Evolutionary conservation across 2,113 vertebrate genomes (phyloP), one percentile per base, ranked within the genome.

Genomic region (Tragelaphus buxtoni): DNA sequence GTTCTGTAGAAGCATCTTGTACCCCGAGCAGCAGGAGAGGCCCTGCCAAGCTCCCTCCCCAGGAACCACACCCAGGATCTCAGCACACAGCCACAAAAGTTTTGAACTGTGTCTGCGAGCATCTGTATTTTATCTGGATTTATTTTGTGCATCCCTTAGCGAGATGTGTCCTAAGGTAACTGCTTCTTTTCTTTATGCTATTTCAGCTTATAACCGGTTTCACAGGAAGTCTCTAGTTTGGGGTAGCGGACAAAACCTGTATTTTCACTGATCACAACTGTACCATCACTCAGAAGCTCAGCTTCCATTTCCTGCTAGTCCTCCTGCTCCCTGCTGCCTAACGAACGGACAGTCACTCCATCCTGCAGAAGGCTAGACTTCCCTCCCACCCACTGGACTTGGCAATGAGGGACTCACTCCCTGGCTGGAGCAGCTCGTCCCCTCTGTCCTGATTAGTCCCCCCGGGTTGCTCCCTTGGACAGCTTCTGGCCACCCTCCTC

Each of bases 21-120:
- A 24, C 79, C 12, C 79, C 0, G 0, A 81, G 18, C 32, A 7
- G 32, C 51, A 35, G 2, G 7, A 8, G 20, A 0, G 20, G 51
- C 32, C 3, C 32, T 22, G 10, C 32, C 11, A 3, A 35, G 7
- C 51, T 81, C 51, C 79, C 22, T 55, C 79, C 20, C 79, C 4
- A 20, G 20, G 32, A 55, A 81, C 77, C 20, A 53, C 49, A 53
- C 30, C 32, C 49, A 81, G 51, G 6, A 55, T 16, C 49, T 55
- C 32, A 28, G 26, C 42, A 47, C 28, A 42, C 7, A 47, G 74
- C 26, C 7, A 26, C 74, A 51, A 55, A 0, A 8, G 18, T 55
- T 55, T 4, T 55, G 51, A 81, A 81, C 32, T 55, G 32, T 81
- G 20, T 55, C 51, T 26, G 79, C 22, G 79, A 55, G 20, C 51